Conservation (phyloP, 1,140 invertebrate species). For the Trinorchestia longiramus region DNA sequence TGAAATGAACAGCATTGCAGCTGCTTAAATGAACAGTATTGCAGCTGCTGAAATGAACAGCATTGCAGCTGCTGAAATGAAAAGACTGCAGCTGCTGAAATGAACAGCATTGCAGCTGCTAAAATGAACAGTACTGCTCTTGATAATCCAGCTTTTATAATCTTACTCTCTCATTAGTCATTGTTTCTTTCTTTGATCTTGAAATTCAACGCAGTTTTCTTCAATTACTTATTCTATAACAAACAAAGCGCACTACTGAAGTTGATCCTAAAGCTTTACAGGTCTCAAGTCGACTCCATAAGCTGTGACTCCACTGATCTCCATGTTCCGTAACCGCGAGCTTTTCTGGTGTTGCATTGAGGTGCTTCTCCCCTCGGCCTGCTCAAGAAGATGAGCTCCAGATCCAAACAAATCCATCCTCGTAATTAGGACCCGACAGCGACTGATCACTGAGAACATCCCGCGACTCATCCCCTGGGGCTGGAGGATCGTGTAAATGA, state of each 20-base stretch:
- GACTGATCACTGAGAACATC: conserved; percentile 22
- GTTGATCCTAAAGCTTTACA: neutral
- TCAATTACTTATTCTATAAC: neutral
- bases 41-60: no score
- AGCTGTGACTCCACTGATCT: neutral
- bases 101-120: no score
- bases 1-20: no score
- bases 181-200: neutral
- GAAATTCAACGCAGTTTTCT: neutral
- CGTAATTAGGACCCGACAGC: conserved; percentile 27
- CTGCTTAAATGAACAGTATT: no score
- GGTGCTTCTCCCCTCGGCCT: neutral
- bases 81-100: no score
- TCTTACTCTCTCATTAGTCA: neutral
- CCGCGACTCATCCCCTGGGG: conserved; percentile 23
- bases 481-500: neutral
- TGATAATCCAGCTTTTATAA: no score
- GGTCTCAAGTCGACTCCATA: neutral
- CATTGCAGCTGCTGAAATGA: no score
- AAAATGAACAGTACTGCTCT: no score
- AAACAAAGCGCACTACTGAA: no score
- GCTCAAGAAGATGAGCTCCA: neutral
- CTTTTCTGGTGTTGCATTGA: neutral
- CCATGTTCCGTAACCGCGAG: neutral
- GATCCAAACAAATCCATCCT: conserved; percentile 34